phyloP scores from a whole-genome alignment of 2,113 vertebrate species.

The Chaetura pelagica region DNA sequence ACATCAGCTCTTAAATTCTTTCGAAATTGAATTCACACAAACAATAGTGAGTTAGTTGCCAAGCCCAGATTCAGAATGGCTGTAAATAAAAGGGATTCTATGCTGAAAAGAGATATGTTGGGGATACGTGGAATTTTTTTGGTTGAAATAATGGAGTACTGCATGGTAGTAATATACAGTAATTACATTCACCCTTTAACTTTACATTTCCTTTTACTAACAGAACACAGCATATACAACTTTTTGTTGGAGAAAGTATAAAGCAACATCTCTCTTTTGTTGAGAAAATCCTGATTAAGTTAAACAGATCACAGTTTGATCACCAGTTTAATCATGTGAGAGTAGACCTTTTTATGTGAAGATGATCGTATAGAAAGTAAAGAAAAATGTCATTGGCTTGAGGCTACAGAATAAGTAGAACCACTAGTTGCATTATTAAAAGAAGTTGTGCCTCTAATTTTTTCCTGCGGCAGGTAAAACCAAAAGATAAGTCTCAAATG shows the following conservation, averaged over 20 bases:
- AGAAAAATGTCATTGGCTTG: slow-evolving; percentile 55
- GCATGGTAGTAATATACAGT: not conserved
- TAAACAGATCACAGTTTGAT: slow-evolving; percentile 58
- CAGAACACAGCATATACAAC: not conserved
- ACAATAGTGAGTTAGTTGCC: slow-evolving; percentile 38
- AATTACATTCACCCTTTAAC: not conserved
- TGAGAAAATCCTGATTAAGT: slow-evolving; percentile 8
- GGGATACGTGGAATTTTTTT: not conserved
- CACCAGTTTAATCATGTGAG: slow-evolving; percentile 41
- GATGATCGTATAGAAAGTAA: slow-evolving; percentile 50
- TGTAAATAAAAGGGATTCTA: slow-evolving; percentile 13
- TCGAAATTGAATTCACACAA: slow-evolving; percentile 27
- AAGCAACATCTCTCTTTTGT: not conserved
- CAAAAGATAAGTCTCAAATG: slow-evolving; percentile 70
- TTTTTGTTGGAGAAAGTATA: not conserved
- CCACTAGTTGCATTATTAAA: slow-evolving; percentile 74
- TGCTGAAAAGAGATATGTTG: not conserved
- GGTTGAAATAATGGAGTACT: not conserved
- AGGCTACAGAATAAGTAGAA: slow-evolving; percentile 61
- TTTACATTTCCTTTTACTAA: not conserved
- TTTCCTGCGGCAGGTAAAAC: slow-evolving; percentile 66
- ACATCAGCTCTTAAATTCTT: slow-evolving; percentile 48
- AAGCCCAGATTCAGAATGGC: slow-evolving; percentile 1
- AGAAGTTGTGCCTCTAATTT: slow-evolving; percentile 72
- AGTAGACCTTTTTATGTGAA: not conserved